phyloP scores from a whole-genome alignment of 2,888 invertebrate species.

The Cephus spinipes region DNA sequence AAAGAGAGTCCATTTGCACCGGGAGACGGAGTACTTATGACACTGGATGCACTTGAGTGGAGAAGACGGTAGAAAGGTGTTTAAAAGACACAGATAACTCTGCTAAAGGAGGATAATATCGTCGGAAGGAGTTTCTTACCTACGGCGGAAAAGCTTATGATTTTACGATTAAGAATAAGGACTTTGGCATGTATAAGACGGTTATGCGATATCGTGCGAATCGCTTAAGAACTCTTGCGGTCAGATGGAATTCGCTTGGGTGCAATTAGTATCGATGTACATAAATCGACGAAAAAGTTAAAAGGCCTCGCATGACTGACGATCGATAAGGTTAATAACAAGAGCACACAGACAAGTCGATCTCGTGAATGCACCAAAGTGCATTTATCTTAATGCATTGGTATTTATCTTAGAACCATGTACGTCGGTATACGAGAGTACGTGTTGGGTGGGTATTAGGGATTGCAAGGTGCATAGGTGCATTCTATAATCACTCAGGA shows the following conservation, averaged over 20 bases:
- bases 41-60: not conserved
- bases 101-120: not conserved
- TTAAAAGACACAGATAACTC: not conserved
- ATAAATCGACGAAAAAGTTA: conserved; percentile 15
- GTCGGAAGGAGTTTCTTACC: not conserved
- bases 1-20: not conserved
- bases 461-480: not conserved
- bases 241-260: conserved; percentile 38
- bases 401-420: not conserved
- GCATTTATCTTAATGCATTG: not conserved
- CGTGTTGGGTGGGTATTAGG: not conserved
- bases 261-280: conserved; percentile 19
- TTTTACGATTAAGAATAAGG: not conserved
- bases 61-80: not conserved
- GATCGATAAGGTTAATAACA: conserved; percentile 19
- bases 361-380: not conserved
- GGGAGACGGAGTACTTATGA: not conserved
- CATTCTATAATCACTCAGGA: not conserved
- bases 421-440: not conserved
- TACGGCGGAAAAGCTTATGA: not conserved
- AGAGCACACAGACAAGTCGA: not conserved
- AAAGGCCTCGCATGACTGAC: conserved; percentile 22
- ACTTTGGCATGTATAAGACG: not conserved
- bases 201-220: not conserved
- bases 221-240: conserved; percentile 27